phyloP scores from a whole-genome alignment of 2,797 vertebrate genomes.

The Ctenosaura bakeri region DNA sequence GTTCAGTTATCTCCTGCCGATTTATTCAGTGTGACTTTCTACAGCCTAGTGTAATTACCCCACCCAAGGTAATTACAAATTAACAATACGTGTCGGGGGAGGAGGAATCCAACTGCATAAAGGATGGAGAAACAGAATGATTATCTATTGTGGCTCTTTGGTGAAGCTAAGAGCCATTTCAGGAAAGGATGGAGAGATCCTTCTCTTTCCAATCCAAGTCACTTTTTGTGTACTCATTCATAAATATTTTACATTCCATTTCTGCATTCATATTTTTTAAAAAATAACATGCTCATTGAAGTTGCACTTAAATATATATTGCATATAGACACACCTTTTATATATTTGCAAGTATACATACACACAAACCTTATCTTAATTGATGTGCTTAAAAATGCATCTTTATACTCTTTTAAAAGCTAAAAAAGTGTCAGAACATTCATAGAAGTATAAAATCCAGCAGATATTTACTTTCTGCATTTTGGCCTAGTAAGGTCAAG shows the following conservation, averaged over 20 bases:
- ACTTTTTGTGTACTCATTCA: background rate
- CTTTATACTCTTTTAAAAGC: background rate
- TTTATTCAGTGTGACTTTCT: conserved; percentile 36
- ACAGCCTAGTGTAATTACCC: conserved; percentile 16
- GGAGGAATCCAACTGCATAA: conserved; percentile 5
- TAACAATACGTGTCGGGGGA: background rate
- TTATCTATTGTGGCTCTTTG: background rate
- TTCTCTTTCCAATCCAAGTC: background rate
- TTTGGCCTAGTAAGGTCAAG: background rate
- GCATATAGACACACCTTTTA: background rate
- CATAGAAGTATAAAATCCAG: background rate
- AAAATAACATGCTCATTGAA: background rate
- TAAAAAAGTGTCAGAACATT: background rate
- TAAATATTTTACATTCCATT: background rate
- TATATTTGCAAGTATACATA: no score
- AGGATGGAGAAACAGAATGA: background rate
- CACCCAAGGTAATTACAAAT: conserved; percentile 25
- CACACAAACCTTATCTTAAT: no score
- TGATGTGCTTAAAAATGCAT: background rate
- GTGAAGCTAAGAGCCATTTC: background rate
- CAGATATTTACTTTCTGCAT: background rate
- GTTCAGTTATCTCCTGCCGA: conserved; percentile 15
- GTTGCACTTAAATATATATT: background rate
- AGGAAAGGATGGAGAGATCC: background rate
- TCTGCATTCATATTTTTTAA: background rate